Evolutionary conservation across 2,113 vertebrate species (phyloP), one percentile per base, ranked within the genome.

Genomic region (Elephantulus edwardii): DNA sequence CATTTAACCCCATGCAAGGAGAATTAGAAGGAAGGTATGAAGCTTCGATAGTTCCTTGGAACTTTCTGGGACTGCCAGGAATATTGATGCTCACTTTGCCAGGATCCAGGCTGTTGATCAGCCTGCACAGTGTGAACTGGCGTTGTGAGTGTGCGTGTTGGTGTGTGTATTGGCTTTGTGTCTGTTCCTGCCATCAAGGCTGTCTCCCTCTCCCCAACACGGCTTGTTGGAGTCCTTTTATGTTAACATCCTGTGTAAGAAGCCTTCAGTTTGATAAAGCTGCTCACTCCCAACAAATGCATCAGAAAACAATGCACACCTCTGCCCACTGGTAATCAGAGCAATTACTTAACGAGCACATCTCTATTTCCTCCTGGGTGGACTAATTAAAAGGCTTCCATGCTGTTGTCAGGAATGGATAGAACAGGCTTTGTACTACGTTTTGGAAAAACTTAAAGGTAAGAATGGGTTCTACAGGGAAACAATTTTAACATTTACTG

Each of bases 381-480:
- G 78, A 82, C 92, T 94, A 95, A 95, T 96, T 96, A 96, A 96
- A 95, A 87, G 91, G 85, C 93, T 95, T 92, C 92, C 96, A 91
- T 92, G 95, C 92, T 96, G 93, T 86, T 89, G 91, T 91, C 71
- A 86, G 85, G 44, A 85, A 86, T 79, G 85, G 82, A 86, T 72
- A 68, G 72, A 82, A 44, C 52, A 42, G 56, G 10, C 66, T 91
- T 79, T 88, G 64, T 72, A 58, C 33, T 75, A 58, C 86, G 82
- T 88, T 91, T 90, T 48, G 68, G 87, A 92, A 60, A 89, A 82
- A 46, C 72, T 30, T n/a, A 93, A 94, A 94, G 80, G 38, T 72
- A 42, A 48, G 0, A 1, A 82, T 84, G 52, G 12, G 8, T 62
- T 91, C 82, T 60, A 52, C 0, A 0, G n/a, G 22, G 84, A 88